These are phyloP conservation scores for Myotis brandtii DNA, from an alignment of 2,113 vertebrate genomes.

Conservation along the genomic window DNA sequence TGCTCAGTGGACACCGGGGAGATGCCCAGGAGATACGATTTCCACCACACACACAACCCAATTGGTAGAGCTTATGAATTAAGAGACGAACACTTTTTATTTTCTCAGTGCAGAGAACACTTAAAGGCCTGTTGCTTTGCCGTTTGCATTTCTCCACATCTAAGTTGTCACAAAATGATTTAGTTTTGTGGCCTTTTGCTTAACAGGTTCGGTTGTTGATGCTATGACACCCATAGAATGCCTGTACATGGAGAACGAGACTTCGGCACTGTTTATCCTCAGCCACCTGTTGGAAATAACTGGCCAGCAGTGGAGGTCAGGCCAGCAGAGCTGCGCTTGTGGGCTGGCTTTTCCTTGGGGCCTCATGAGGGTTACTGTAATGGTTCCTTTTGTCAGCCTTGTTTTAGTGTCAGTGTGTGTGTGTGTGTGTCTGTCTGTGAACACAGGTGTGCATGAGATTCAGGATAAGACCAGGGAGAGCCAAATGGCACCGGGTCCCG, in stretches of 20 bases:
- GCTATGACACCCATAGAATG: accelerated
- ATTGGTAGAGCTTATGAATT: neutral
- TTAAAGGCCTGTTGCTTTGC: neutral
- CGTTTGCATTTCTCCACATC: neutral
- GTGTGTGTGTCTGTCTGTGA: neutral
- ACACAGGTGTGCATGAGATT: neutral
- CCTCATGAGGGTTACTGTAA: accelerated
- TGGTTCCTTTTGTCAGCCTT: neutral
- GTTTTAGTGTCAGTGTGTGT: neutral
- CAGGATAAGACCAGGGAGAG: neutral
- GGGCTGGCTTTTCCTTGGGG: neutral
- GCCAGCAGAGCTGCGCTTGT: neutral
- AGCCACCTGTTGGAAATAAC: neutral
- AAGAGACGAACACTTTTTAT: neutral
- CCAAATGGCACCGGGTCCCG: neutral
- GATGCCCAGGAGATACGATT: constrained; percentile 49
- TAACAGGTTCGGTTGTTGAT: neutral
- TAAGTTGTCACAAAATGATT: neutral
- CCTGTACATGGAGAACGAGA: accelerated
- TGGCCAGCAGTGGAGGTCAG: neutral
- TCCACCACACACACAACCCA: neutral
- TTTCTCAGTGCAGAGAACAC: no score
- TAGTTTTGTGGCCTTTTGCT: neutral
- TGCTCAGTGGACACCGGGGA: constrained; percentile 3
- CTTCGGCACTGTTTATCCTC: neutral